Evolutionary conservation across 1,140 invertebrate genomes (phyloP).

Genomic region (Tetramorium alpestre): DNA sequence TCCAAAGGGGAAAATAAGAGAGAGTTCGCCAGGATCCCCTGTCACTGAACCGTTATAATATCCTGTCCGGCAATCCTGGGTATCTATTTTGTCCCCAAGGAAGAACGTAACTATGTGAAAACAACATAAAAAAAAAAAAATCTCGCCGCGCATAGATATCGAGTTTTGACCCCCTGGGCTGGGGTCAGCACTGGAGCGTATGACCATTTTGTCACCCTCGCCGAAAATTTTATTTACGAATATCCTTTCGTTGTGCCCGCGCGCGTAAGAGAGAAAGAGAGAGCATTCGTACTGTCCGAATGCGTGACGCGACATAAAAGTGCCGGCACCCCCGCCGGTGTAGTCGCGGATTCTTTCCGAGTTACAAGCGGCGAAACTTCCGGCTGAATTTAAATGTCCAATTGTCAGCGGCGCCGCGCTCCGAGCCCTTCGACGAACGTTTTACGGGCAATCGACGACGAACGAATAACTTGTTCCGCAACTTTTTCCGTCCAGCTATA

Average conservation of each 20-base stretch:
- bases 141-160: slow-evolving; percentile 74
- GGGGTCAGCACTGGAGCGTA: slow-evolving; percentile 83
- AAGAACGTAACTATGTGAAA: slow-evolving; percentile 80
- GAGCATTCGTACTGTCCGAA: slow-evolving; percentile 37
- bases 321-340: slow-evolving; percentile 13
- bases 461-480: slow-evolving; percentile 44
- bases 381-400: slow-evolving; percentile 74
- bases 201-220: slow-evolving; percentile 81
- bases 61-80: slow-evolving; percentile 76
- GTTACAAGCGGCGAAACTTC: slow-evolving; percentile 62
- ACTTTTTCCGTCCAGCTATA: slow-evolving; percentile 42
- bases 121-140: slow-evolving; percentile 79
- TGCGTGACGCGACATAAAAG: slow-evolving; percentile 64
- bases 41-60: slow-evolving; percentile 82
- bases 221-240: slow-evolving; percentile 82
- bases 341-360: slow-evolving; percentile 46
- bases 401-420: slow-evolving; percentile 54
- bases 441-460: slow-evolving; percentile 39
- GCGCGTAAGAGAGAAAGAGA: not conserved
- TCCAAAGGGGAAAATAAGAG: slow-evolving; percentile 46
- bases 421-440: slow-evolving; percentile 43
- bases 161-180: slow-evolving; percentile 76
- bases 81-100: slow-evolving; percentile 74
- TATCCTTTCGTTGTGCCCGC: slow-evolving; percentile 70
- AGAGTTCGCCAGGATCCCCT: slow-evolving; percentile 68